Evolutionary conservation across 2,113 vertebrate genomes (phyloP).

Genomic region (Pelecanus crispus): DNA sequence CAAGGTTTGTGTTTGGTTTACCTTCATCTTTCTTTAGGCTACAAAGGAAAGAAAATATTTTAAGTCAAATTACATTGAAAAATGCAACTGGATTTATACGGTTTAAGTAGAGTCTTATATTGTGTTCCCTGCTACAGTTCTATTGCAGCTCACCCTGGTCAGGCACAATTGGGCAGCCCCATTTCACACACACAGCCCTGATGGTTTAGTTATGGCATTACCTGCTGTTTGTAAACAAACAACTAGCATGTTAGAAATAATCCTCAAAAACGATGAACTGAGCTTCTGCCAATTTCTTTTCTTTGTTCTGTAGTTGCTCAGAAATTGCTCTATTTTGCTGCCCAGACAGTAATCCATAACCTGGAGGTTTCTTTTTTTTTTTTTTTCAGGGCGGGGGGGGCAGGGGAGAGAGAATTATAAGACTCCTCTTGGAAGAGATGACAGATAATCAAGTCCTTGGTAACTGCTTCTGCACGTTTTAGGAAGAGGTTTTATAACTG

Average conservation of each 20-base stretch:
- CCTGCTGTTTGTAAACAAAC: not conserved
- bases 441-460: not conserved
- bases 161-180: not conserved
- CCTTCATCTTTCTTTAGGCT: not conserved
- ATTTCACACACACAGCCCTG: rapidly evolving
- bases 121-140: not conserved
- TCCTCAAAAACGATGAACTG: not conserved
- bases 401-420: not conserved
- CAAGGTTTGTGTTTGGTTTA: not conserved
- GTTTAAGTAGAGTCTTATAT: not conserved
- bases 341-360: not conserved
- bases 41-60: not conserved
- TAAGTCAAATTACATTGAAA: not conserved
- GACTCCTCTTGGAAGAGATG: not conserved
- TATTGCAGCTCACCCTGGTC: not conserved
- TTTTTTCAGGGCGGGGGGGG: not conserved
- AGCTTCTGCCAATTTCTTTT: not conserved
- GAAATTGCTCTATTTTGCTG: not conserved
- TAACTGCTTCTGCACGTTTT: not conserved
- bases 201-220: not conserved
- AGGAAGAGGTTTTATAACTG: not conserved
- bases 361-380: no score
- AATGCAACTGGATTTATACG: not conserved
- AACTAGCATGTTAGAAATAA: not conserved
- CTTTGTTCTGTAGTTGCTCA: not conserved